Percentiles rank a stretch among this genome's conserved stretches.
Conservation (phyloP, 1,140 invertebrate genomes). For the Pachypsylla venusta region DNA sequence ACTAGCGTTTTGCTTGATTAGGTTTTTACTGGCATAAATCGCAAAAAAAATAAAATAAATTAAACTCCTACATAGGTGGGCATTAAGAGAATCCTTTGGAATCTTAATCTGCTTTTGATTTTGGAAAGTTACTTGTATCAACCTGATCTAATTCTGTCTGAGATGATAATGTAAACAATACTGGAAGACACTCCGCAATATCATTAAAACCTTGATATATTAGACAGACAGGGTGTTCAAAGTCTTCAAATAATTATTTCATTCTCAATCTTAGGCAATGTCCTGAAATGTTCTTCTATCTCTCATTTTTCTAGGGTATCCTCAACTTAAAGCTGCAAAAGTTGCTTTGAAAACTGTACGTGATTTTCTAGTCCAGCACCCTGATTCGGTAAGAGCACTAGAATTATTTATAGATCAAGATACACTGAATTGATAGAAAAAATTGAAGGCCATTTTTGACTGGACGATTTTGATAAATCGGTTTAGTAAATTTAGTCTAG, state of each 20-base stretch:
- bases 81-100: too few relatives aligned
- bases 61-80: too few relatives aligned
- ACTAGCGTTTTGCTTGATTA: too few relatives aligned
- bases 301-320: conserved; percentile 42
- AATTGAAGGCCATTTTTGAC: too few relatives aligned
- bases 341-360: conserved; percentile 51
- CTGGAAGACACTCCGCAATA: neutral
- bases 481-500: neutral
- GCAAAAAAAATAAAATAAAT: too few relatives aligned
- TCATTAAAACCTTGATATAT: neutral
- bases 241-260: neutral
- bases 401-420: neutral
- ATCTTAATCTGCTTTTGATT: too few relatives aligned
- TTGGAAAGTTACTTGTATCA: too few relatives aligned
- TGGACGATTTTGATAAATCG: conserved; percentile 1
- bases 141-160: too few relatives aligned
- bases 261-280: neutral
- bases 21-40: too few relatives aligned
- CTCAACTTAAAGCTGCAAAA: conserved; percentile 53
- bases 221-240: neutral
- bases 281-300: conserved; percentile 7
- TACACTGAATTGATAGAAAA: neutral
- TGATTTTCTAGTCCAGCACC: conserved; percentile 46
- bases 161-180: too few relatives aligned
- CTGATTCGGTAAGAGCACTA: conserved; percentile 31